Evolutionary conservation across 2,797 vertebrate genomes (phyloP).

Genomic region (Parauchenoglanis punctatus): DNA sequence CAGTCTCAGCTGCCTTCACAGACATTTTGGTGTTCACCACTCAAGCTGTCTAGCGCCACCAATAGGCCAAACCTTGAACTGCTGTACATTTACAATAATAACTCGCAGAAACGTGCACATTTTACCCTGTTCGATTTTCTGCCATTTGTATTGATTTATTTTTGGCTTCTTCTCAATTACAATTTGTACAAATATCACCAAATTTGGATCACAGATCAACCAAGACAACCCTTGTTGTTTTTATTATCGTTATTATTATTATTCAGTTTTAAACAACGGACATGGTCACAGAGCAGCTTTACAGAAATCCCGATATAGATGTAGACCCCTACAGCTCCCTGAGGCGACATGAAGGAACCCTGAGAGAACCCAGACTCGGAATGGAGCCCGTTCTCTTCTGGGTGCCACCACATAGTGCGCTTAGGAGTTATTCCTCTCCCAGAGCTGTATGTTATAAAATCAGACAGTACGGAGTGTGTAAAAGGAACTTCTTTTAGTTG

Average conservation of each 20-base stretch:
- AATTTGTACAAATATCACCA: too few relatives aligned
- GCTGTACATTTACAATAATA: neutral
- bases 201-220: neutral
- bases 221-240: too few relatives aligned
- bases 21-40: neutral
- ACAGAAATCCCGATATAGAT: neutral
- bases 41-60: neutral
- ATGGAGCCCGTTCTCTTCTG: neutral
- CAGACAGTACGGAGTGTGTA: neutral
- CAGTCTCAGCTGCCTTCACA: neutral
- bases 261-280: too few relatives aligned
- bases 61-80: neutral
- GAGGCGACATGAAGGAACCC: neutral
- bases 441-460: neutral
- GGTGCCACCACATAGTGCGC: neutral
- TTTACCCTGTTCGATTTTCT: neutral
- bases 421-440: neutral
- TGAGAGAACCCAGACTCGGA: neutral
- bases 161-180: too few relatives aligned
- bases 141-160: neutral
- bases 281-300: neutral
- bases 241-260: too few relatives aligned
- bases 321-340: neutral
- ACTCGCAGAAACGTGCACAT: neutral
- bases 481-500: neutral